phyloP scores from a whole-genome alignment of 2,888 invertebrate species.

The Petrophora chlorosata region DNA sequence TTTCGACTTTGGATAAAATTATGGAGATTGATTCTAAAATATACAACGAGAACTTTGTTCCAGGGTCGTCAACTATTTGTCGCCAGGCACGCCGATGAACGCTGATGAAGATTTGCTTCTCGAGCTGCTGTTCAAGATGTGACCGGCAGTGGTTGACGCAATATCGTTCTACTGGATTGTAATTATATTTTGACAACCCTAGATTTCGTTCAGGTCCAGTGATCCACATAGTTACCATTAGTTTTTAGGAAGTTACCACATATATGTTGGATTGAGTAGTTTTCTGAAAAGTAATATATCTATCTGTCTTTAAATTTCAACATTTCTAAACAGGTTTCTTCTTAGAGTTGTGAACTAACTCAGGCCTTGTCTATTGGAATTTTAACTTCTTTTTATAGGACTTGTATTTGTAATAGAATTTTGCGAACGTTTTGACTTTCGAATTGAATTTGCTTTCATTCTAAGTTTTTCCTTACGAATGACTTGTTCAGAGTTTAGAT shows the following conservation, averaged over 20 bases:
- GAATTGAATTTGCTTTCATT: conserved; percentile 36
- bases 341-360: conserved; percentile 68
- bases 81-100: conserved; percentile 78
- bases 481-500: conserved; percentile 79
- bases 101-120: conserved; percentile 77
- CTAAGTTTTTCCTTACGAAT: conserved; percentile 58
- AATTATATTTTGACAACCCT: conserved; percentile 17
- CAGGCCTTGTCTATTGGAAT: conserved; percentile 67
- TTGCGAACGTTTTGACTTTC: conserved; percentile 20
- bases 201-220: conserved; percentile 19
- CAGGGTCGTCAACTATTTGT: conserved; percentile 76
- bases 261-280: conserved; percentile 19
- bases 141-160: conserved; percentile 37
- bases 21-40: too few species aligned
- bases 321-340: conserved; percentile 56
- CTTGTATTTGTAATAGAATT: conserved; percentile 18
- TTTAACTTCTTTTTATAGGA: conserved; percentile 21
- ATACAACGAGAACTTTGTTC: conserved; percentile 31
- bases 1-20: too few species aligned
- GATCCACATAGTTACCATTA: conserved; percentile 33
- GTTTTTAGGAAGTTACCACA: conserved; percentile 32
- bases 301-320: conserved; percentile 30
- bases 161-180: conserved; percentile 8
- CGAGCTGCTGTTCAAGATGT: conserved; percentile 78
- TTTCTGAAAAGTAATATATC: background rate